Evolutionary conservation across 2,888 invertebrate species (phyloP).

Genomic region (Mesorhabditis sp.): DNA sequence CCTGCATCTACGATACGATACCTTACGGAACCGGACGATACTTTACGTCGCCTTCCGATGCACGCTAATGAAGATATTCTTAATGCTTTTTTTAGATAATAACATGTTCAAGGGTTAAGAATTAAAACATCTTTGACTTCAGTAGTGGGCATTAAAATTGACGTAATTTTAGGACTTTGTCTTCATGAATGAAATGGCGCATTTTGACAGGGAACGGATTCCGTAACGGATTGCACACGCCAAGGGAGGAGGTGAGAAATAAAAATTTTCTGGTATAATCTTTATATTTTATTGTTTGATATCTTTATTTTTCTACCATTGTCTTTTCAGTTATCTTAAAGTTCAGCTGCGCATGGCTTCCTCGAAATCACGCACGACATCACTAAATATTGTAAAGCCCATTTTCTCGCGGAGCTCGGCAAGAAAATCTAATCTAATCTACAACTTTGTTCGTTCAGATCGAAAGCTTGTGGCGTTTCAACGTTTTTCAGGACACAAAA

Average conservation of each 20-base stretch:
- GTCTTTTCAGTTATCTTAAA: not conserved
- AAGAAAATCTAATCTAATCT: slow-evolving; percentile 54
- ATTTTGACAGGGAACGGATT: slow-evolving; percentile 85
- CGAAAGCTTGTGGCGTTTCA: too few relatives aligned
- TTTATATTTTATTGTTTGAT: not conserved
- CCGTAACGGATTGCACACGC: slow-evolving; percentile 74
- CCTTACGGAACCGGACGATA: too few relatives aligned
- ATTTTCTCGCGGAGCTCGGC: slow-evolving; percentile 60
- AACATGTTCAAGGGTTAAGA: too few relatives aligned
- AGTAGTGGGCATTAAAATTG: too few relatives aligned
- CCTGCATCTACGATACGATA: too few relatives aligned
- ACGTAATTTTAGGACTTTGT: slow-evolving; percentile 67
- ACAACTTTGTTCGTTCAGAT: too few relatives aligned
- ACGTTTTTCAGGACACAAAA: too few relatives aligned
- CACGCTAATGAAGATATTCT: too few relatives aligned
- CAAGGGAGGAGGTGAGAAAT: slow-evolving; percentile 68
- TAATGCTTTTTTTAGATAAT: too few relatives aligned
- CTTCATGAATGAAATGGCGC: slow-evolving; percentile 64
- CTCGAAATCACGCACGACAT: slow-evolving; percentile 63
- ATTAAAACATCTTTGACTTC: too few relatives aligned
- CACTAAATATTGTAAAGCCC: slow-evolving; percentile 60
- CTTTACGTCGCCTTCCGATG: too few relatives aligned
- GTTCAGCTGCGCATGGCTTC: slow-evolving; percentile 60
- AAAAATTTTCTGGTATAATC: not conserved
- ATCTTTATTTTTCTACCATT: too few relatives aligned